Conservation (phyloP, 2,888 invertebrate species). For the Epiblema foenella region DNA sequence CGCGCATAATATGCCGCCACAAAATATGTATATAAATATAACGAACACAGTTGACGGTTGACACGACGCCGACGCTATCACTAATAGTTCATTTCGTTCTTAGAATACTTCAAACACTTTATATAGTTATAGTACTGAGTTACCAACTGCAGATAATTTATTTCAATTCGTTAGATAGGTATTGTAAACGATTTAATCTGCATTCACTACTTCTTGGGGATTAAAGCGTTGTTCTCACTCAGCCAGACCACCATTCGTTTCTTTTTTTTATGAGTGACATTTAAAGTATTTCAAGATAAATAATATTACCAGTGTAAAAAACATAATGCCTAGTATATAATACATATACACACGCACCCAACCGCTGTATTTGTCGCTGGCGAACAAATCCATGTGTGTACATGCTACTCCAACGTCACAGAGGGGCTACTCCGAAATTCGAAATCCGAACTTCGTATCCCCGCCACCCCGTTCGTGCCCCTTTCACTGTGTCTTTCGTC, state of each 20-base stretch:
- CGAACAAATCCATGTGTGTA: no score
- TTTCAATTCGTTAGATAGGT: not conserved
- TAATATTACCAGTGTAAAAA: conserved; percentile 13
- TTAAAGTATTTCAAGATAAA: no score
- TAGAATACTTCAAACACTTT: not conserved
- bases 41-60: conserved; percentile 24
- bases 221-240: conserved; percentile 2
- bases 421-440: no score
- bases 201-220: not conserved
- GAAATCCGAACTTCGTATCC: no score
- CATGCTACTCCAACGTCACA: no score
- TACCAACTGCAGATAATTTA: not conserved
- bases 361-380: no score
- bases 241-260: no score
- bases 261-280: conserved; percentile 24
- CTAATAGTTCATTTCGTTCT: conserved; percentile 24
- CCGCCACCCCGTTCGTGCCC: no score
- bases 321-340: not conserved
- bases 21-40: conserved; percentile 19
- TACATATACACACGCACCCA: no score
- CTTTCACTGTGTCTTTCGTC: no score
- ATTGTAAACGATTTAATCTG: not conserved
- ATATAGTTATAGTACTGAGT: not conserved
- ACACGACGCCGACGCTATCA: conserved; percentile 33
- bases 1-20: conserved; percentile 27